A percentile compares a stretch with the other conserved stretches of the same genome.
Conservation (phyloP, 2,113 vertebrate genomes). For the Peromyscus maniculatus region DNA sequence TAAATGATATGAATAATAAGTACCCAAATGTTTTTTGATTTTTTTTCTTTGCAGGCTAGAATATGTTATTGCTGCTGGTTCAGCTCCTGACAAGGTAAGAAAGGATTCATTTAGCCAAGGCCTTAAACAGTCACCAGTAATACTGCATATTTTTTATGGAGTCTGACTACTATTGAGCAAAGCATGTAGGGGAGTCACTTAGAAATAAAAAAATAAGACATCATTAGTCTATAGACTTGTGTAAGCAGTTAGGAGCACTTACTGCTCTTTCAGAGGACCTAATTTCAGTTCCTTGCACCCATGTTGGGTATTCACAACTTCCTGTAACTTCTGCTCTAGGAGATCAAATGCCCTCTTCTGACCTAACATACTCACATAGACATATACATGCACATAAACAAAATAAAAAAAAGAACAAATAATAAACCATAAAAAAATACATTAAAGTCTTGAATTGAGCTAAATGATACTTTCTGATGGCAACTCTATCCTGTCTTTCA, state of each 20-base stretch:
- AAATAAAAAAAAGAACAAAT: background rate
- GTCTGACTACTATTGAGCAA: constrained; percentile 38
- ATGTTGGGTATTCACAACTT: background rate
- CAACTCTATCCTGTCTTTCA: background rate
- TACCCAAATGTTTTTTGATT: background rate
- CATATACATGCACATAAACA: background rate
- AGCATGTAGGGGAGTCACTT: constrained; percentile 17
- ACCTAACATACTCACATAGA: background rate
- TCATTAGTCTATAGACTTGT: background rate
- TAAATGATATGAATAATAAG: constrained; percentile 52
- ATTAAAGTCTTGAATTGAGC: constrained; percentile 48
- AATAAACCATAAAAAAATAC: background rate
- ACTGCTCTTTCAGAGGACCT: background rate
- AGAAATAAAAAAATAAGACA: background rate
- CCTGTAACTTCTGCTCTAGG: background rate
- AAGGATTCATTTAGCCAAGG: background rate
- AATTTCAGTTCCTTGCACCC: background rate
- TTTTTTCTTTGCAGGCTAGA: constrained; percentile 29
- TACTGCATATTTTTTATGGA: background rate
- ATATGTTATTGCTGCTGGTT: constrained; percentile 11
- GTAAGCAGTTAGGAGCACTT: background rate
- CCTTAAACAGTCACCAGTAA: constrained; percentile 34
- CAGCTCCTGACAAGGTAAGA: background rate
- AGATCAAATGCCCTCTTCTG: background rate
- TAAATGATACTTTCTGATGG: constrained; percentile 2